Base-by-base conservation (phyloP, 1,140 invertebrate genomes). In the Drosophila elegans region DNA sequence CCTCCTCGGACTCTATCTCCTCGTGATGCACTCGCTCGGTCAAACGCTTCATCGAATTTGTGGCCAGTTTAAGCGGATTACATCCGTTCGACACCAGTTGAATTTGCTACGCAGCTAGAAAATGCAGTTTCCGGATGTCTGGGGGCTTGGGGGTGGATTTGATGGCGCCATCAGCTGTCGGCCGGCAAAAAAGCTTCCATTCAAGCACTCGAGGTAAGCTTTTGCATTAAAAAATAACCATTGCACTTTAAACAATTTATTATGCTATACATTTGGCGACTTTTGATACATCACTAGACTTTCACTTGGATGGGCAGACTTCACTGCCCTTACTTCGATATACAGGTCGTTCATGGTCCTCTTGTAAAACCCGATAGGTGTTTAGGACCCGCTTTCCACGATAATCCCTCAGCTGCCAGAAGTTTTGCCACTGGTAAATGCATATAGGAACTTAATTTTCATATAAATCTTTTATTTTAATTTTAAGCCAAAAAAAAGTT, bases 341-440 rank as follows among this genome's bases (percentile, higher is more conserved):
- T 1, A 84, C 67, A 1, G 32, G 34, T n/a, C 77, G 78, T 2
- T 41, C 4, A 16, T 34, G 12, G 3, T 39, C 21, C 3, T 27
- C 1, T 27, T 85, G 81, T 13, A 86, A 10, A 0, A 16, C 6
- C 9, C 94, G 93, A 89, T 93, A 94, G 91, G 94, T 94, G 74
- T 94, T 94, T 0, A 93, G 91, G 3, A 94, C 89, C 1, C 93
- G 90, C 6, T 61, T 52, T 52, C 93, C 93, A 55, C 93, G 89
- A 36, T 93, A 93, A 53, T 94, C 94, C 9, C 93, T 93, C 7
- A 95, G 90, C 9, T 90, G 90, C 88, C 95, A 93, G 91, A 95
- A 95, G 80, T 94, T 94, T 57, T 93, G 93, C 89, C 95, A 94
- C 94, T 95, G n/a, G 29, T 2, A n/a, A 10, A 44, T n/a, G 16